Evolutionary conservation across 1,140 invertebrate genomes (phyloP).

Genomic region (Arctopsyche grandis): DNA sequence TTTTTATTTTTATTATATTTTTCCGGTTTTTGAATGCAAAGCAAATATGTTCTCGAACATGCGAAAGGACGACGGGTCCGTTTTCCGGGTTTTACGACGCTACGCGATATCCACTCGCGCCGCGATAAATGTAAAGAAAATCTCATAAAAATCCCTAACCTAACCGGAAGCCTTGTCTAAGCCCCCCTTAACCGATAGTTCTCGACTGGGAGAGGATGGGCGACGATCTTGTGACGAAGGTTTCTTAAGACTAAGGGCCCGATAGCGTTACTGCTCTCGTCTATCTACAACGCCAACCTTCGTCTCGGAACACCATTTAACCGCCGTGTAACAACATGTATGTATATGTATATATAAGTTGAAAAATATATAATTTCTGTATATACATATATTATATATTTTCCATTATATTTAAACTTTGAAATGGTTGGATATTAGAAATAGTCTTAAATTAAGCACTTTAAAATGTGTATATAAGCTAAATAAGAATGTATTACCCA

Average conservation of each 20-base stretch:
- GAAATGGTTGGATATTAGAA: too few species aligned
- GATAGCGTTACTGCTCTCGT: slow-evolving; percentile 21
- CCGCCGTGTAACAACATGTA: background rate
- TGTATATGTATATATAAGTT: too few species aligned
- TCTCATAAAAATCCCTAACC: slow-evolving; percentile 27
- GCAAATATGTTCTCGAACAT: slow-evolving; percentile 9
- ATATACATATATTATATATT: background rate
- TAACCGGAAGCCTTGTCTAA: background rate
- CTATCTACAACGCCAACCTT: slow-evolving; percentile 14
- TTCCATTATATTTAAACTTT: too few species aligned
- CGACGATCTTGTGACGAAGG: slow-evolving; percentile 18
- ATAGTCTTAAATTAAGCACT: too few species aligned
- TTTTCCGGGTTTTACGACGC: slow-evolving; percentile 8
- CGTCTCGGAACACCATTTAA: slow-evolving; percentile 4
- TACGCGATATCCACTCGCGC: slow-evolving; percentile 15
- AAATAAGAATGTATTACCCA: too few species aligned
- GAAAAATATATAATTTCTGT: background rate
- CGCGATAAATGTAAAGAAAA: slow-evolving; percentile 29
- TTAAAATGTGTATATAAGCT: too few species aligned
- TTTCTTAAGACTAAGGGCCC: slow-evolving; percentile 16
- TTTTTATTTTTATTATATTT: background rate
- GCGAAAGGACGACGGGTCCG: background rate
- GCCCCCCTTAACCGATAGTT: slow-evolving; percentile 6
- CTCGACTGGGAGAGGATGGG: background rate
- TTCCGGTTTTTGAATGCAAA: slow-evolving; percentile 13